Evolutionary conservation across 2,888 invertebrate genomes (phyloP).

Genomic region (Polymixis lichenea): DNA sequence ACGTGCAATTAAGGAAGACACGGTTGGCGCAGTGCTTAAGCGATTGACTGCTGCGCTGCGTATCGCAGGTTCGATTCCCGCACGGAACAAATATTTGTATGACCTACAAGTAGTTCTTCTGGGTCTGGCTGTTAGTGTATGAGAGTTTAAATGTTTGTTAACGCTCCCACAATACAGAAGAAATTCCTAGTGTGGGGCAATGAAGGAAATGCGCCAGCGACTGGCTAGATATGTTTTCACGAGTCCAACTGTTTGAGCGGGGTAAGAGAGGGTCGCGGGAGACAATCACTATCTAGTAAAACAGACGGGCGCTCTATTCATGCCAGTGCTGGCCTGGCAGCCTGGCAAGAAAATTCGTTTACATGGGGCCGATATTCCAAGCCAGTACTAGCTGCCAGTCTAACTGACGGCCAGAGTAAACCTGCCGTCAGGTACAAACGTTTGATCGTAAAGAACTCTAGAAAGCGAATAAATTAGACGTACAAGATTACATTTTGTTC

Average conservation of each 20-base stretch:
- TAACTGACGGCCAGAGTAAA: not conserved
- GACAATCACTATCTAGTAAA: not conserved
- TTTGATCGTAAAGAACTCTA: constrained; percentile 8
- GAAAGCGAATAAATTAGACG: constrained; percentile 1
- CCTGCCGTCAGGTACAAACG: not conserved
- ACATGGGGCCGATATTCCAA: not conserved
- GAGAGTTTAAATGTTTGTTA: too few relatives aligned
- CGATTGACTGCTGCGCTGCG: too few relatives aligned
- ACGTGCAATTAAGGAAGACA: too few relatives aligned
- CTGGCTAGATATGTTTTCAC: not conserved
- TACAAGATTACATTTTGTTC: constrained; percentile 13
- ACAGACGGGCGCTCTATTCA: not conserved
- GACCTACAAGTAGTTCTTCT: too few relatives aligned
- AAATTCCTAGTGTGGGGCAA: too few relatives aligned
- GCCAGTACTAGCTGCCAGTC: not conserved
- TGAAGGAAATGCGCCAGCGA: not conserved
- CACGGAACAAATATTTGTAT: too few relatives aligned
- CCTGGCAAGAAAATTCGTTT: not conserved
- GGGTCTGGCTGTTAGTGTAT: too few relatives aligned
- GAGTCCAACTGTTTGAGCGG: not conserved
- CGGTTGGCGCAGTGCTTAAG: too few relatives aligned
- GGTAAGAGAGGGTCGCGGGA: not conserved
- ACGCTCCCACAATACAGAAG: too few relatives aligned
- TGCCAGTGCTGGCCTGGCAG: not conserved
- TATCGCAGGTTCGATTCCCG: too few relatives aligned